phyloP scores from a whole-genome alignment of 2,797 vertebrate genomes.

The Sebastolobus altivelis region DNA sequence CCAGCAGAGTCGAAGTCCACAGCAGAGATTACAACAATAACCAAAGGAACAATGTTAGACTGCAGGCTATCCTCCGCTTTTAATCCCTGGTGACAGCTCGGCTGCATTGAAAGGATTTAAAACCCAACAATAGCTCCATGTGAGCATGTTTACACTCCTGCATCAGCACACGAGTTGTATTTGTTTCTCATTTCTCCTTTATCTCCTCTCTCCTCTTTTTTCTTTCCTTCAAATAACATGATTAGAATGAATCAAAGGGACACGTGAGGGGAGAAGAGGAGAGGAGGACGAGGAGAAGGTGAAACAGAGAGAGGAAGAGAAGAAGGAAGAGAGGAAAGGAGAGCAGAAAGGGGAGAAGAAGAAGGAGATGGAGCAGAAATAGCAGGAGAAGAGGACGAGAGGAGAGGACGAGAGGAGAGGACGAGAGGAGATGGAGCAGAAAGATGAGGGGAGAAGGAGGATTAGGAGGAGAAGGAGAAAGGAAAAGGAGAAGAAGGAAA shows the following conservation, averaged over 20 bases:
- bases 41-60: not conserved
- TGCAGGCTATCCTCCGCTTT: constrained; percentile 10
- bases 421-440: not conserved
- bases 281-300: not conserved
- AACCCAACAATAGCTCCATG: constrained; percentile 12
- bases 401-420: not conserved
- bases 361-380: not conserved
- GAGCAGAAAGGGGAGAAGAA: not conserved
- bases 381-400: not conserved
- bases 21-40: constrained; percentile 13
- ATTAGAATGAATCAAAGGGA: not conserved
- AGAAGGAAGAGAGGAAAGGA: not conserved
- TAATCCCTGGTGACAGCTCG: constrained; percentile 22
- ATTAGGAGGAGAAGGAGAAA: no score
- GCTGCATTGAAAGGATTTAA: not conserved
- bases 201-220: not conserved
- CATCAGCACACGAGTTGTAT: not conserved
- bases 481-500: no score
- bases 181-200: not conserved
- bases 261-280: not conserved
- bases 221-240: not conserved
- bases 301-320: not conserved
- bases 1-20: not conserved
- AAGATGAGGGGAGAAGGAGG: accelerated
- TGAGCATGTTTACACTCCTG: not conserved